phyloP scores from a whole-genome alignment of 2,797 vertebrate genomes.

The Gastrophryne carolinensis region DNA sequence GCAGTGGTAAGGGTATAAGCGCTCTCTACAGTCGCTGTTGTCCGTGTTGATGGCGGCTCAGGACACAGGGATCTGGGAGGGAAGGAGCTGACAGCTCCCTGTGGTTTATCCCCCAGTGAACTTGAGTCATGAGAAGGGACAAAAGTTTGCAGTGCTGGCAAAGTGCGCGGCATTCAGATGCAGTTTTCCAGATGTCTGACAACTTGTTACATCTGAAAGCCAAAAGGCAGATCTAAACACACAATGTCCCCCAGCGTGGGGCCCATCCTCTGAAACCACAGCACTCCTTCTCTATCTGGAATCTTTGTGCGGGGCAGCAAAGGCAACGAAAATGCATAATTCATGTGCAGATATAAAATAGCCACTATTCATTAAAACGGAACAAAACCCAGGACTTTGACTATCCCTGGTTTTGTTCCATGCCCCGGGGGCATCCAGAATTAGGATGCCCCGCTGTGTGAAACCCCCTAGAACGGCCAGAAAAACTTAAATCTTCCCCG shows the following conservation, averaged over 20 bases:
- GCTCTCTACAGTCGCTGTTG: not conserved
- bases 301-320: not conserved
- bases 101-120: slow-evolving; percentile 26
- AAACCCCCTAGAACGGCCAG: too few species aligned
- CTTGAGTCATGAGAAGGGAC: slow-evolving; percentile 33
- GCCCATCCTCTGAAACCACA: not conserved
- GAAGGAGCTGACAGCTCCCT: slow-evolving; percentile 17
- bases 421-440: too few species aligned
- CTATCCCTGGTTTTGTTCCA: too few species aligned
- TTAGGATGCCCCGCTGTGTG: too few species aligned
- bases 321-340: not conserved
- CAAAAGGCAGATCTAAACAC: slow-evolving; percentile 43
- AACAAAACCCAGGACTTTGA: too few species aligned
- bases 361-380: too few species aligned
- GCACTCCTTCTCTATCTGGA: not conserved
- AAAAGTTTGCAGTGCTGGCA: slow-evolving; percentile 38
- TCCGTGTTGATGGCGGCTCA: not conserved
- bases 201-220: slow-evolving; percentile 45
- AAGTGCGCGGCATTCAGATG: slow-evolving; percentile 34
- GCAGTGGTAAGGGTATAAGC: too few species aligned
- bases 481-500: too few species aligned
- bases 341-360: too few species aligned
- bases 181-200: slow-evolving; percentile 46
- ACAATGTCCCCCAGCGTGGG: slow-evolving; percentile 17
- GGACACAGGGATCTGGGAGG: slow-evolving; percentile 1